Evolutionary conservation across 2,797 vertebrate genomes (phyloP).

Genomic region (Dromococcyx pavoninus): DNA sequence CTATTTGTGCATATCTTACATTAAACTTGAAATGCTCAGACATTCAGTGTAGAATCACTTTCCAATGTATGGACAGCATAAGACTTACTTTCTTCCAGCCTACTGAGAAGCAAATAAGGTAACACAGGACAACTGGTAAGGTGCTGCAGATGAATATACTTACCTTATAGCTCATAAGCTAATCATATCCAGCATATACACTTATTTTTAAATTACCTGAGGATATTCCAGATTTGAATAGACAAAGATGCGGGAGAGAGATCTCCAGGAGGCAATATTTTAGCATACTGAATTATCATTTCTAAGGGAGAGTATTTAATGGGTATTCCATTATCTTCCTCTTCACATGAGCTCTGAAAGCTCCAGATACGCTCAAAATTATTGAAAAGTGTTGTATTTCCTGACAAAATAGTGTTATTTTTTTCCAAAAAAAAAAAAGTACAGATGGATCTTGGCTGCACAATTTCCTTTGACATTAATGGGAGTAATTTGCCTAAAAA

Average conservation of each 20-base stretch:
- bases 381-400: not conserved
- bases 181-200: not conserved
- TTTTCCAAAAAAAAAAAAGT: not conserved
- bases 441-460: not conserved
- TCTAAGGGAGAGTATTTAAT: not conserved
- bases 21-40: not conserved
- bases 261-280: not conserved
- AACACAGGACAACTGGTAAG: not conserved
- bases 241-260: not conserved
- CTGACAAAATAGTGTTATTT: not conserved
- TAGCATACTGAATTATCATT: not conserved
- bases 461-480: constrained; percentile 4
- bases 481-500: constrained; percentile 38
- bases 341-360: not conserved
- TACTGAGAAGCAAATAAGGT: not conserved
- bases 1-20: not conserved
- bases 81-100: not conserved
- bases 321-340: not conserved
- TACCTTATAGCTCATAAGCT: not conserved
- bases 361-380: not conserved
- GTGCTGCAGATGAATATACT: not conserved
- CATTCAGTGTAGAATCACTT: not conserved
- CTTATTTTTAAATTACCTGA: not conserved
- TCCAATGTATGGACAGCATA: not conserved
- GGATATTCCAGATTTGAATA: not conserved